A percentile compares a stretch with the other conserved stretches of the same genome.
Conservation (phyloP, 1,140 invertebrate species). For the Diorhabda sublineata region DNA sequence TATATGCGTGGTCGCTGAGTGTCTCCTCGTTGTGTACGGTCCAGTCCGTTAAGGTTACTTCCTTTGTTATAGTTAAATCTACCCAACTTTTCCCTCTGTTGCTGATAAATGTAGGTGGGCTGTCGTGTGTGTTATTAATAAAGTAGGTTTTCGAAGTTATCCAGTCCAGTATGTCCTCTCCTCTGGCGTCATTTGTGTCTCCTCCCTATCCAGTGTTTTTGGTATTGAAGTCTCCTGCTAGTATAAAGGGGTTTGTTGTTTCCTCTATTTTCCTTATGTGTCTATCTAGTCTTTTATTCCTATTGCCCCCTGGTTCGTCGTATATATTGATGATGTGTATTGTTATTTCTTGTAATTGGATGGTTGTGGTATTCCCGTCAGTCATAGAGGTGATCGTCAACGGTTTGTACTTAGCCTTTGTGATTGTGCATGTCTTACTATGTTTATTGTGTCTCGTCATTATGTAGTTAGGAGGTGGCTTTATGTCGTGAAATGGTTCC, state of each 20-base stretch:
- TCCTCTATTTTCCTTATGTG: no score
- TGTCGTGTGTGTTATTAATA: neutral
- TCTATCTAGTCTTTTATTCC: no score
- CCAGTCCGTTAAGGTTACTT: neutral
- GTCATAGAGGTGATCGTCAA: no score
- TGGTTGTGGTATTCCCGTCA: neutral
- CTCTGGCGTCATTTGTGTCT: no score
- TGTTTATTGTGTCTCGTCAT: no score
- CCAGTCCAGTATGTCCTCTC: no score
- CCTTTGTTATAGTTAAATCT: neutral
- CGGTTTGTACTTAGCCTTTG: no score
- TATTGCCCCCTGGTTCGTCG: neutral
- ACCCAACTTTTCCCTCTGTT: neutral
- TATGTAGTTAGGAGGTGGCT: no score
- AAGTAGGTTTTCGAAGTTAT: neutral
- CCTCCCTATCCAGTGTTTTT: neutral
- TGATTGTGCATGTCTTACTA: no score
- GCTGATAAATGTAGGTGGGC: neutral
- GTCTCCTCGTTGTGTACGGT: conserved; percentile 1
- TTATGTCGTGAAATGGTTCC: neutral
- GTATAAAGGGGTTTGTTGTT: no score
- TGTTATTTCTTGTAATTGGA: neutral
- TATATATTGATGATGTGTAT: conserved; percentile 1
- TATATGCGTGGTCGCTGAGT: conserved; percentile 11
- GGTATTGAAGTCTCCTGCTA: conserved; percentile 8